Conservation (phyloP, 2,797 vertebrate genomes). For the Sebastes nivosus region DNA sequence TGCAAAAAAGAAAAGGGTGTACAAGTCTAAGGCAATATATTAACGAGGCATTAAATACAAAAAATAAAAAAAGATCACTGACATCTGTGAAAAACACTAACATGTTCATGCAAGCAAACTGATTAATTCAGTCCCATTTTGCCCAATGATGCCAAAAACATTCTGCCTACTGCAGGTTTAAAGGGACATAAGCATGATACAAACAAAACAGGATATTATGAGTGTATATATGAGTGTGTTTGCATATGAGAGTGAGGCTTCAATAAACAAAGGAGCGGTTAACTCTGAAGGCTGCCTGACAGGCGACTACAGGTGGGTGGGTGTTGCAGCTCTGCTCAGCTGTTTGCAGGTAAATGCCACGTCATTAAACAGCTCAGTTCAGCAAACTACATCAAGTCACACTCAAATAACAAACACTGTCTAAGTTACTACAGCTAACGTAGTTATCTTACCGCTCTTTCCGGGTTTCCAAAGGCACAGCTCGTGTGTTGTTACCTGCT, state of each 20-base stretch:
- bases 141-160: too few relatives aligned
- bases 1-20: neutral
- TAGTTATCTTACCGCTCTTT: neutral
- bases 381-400: neutral
- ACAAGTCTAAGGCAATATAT: too few relatives aligned
- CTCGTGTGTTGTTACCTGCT: neutral
- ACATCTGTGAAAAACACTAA: too few relatives aligned
- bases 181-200: neutral
- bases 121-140: too few relatives aligned
- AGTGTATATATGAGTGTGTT: neutral
- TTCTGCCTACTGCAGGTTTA: too few relatives aligned
- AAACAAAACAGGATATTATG: neutral
- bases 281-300: neutral
- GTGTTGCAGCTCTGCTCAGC: neutral
- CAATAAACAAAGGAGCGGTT: neutral
- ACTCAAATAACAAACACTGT: neutral
- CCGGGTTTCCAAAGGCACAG: neutral
- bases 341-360: constrained; percentile 2
- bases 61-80: too few relatives aligned
- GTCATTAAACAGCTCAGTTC: neutral
- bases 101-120: too few relatives aligned
- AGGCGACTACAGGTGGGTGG: neutral
- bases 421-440: neutral
- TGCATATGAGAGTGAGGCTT: neutral
- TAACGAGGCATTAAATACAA: too few relatives aligned